Percentiles rank a stretch among this genome's conserved stretches.
Evolutionary conservation across 2,113 vertebrate genomes (phyloP).

Genomic region (Channa argus): DNA sequence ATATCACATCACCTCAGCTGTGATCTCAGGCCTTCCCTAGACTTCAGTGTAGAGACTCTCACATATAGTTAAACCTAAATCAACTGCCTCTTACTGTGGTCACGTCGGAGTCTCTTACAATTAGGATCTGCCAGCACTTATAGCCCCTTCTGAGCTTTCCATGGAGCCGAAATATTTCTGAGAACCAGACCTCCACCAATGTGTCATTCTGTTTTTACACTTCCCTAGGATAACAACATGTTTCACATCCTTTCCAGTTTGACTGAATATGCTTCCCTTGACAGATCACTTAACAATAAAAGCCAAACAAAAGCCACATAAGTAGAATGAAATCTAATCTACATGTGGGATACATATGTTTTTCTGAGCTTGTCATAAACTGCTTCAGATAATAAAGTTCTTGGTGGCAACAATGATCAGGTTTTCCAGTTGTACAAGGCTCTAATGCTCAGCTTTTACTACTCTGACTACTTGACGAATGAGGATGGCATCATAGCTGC

Average conservation of each 20-base stretch:
- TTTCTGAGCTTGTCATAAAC: constrained; percentile 15
- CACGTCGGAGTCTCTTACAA: constrained; percentile 48
- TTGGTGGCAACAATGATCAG: constrained; percentile 17
- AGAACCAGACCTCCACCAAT: constrained; percentile 54
- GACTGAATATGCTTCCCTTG: constrained; percentile 14
- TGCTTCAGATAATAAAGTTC: constrained; percentile 37
- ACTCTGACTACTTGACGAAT: constrained; percentile 30
- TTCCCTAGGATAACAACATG: constrained; percentile 46
- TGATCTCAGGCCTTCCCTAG: constrained; percentile 75
- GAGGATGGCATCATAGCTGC: constrained; percentile 29
- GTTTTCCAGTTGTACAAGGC: constrained; percentile 33
- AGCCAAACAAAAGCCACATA: constrained; percentile 33
- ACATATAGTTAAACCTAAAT: constrained; percentile 69
- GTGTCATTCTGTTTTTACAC: constrained; percentile 44
- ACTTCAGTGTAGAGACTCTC: constrained; percentile 66
- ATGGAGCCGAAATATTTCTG: constrained; percentile 17
- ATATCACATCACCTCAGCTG: constrained; percentile 72
- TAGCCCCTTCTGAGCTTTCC: constrained; percentile 56
- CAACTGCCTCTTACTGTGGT: constrained; percentile 69
- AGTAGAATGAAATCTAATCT: constrained; percentile 33
- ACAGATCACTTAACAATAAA: constrained; percentile 29
- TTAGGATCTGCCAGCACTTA: constrained; percentile 46
- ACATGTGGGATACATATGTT: constrained; percentile 23
- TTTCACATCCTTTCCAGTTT: constrained; percentile 47
- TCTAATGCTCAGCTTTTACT: constrained; percentile 23